Conservation (phyloP, 2,797 vertebrate genomes). For the Phaenicophaeus curvirostris region DNA sequence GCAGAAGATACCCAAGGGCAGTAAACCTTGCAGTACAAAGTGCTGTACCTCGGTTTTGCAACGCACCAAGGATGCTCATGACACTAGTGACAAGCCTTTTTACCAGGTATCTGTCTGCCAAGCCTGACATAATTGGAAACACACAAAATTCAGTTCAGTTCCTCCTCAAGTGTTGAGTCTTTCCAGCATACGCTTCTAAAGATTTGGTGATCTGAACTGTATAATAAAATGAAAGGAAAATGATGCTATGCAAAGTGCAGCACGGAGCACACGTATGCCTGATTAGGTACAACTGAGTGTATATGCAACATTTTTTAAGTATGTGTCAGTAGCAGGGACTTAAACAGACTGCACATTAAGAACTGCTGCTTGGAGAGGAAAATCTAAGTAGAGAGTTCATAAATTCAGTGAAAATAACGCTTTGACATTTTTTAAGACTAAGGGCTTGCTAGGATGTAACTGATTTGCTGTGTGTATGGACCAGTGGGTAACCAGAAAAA, state of each 20-base stretch:
- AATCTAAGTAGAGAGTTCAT: background rate
- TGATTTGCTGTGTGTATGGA: rapidly evolving
- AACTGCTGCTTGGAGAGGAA: background rate
- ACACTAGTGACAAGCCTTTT: background rate
- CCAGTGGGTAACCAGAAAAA: background rate
- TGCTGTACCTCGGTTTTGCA: background rate
- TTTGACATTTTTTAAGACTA: background rate
- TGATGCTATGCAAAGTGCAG: background rate
- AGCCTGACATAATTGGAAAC: background rate
- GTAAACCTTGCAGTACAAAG: background rate
- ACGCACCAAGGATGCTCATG: background rate
- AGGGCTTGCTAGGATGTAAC: background rate
- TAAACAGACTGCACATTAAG: background rate
- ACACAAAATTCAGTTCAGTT: background rate
- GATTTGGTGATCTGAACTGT: background rate
- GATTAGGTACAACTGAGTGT: background rate
- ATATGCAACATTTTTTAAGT: background rate
- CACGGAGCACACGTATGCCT: background rate
- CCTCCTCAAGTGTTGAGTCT: background rate
- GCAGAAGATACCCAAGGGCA: background rate
- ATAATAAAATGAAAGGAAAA: background rate
- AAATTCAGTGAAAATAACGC: background rate
- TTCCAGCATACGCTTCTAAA: background rate
- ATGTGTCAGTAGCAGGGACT: background rate
- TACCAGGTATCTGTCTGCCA: background rate